Evolutionary conservation across 2,888 invertebrate genomes (phyloP).

Genomic region (Andrena dorsata): DNA sequence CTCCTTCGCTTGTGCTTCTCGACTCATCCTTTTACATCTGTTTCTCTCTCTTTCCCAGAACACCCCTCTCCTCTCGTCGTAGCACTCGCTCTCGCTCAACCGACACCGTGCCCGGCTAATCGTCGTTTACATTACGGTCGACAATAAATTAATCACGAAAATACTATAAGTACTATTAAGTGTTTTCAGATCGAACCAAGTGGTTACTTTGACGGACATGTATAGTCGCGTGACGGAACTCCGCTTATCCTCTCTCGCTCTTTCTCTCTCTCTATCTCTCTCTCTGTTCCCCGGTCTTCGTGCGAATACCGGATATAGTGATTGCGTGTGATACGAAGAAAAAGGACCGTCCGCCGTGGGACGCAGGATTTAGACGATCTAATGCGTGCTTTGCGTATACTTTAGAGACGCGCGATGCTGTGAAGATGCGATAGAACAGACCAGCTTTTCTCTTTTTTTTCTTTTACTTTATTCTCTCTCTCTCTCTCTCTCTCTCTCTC

Average conservation of each 20-base stretch:
- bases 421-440: slow-evolving; percentile 51
- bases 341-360: slow-evolving; percentile 35
- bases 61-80: slow-evolving; percentile 31
- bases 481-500: slow-evolving; percentile 24
- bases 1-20: not conserved
- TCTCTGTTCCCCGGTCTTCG: slow-evolving; percentile 31
- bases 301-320: slow-evolving; percentile 52
- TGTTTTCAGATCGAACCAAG: slow-evolving; percentile 66
- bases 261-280: slow-evolving; percentile 19
- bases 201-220: slow-evolving; percentile 53
- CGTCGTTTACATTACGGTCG: slow-evolving; percentile 71
- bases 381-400: slow-evolving; percentile 38
- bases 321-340: slow-evolving; percentile 49
- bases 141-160: slow-evolving; percentile 83
- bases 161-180: slow-evolving; percentile 82
- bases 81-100: not conserved
- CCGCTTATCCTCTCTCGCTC: slow-evolving; percentile 30
- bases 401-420: slow-evolving; percentile 27
- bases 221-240: slow-evolving; percentile 57
- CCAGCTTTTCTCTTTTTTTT: slow-evolving; percentile 49
- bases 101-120: slow-evolving; percentile 30
- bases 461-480: slow-evolving; percentile 13
- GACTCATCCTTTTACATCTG: slow-evolving; percentile 25
- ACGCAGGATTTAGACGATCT: slow-evolving; percentile 44
- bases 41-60: slow-evolving; percentile 21